These are phyloP conservation scores for Sparidentex hasta DNA, from an alignment of 2,797 vertebrate genomes.

Conservation along the genomic window DNA sequence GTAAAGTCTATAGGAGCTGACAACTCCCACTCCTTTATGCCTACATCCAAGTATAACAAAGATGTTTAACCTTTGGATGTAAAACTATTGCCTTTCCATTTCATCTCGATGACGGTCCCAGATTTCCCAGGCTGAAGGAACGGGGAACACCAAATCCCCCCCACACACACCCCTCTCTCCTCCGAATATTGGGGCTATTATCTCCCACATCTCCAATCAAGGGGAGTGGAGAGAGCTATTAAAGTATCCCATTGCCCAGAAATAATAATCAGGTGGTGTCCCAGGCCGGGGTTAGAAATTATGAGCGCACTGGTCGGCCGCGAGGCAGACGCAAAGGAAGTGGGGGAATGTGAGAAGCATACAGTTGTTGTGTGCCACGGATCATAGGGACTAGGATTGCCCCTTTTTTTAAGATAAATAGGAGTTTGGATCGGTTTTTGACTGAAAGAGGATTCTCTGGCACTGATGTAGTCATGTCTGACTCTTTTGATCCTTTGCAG, in stretches of 20 bases:
- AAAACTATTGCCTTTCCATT: constrained; percentile 53
- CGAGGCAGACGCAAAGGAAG: constrained; percentile 69
- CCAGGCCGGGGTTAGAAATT: constrained; percentile 74
- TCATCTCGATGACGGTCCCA: constrained; percentile 50
- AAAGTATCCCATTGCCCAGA: constrained; percentile 86
- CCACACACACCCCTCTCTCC: constrained; percentile 30
- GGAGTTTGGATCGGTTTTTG: constrained; percentile 55
- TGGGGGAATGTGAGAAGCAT: constrained; percentile 72
- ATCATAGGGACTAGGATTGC: constrained; percentile 51
- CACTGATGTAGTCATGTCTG: constrained; percentile 51
- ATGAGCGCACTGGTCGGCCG: constrained; percentile 63
- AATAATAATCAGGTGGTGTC: constrained; percentile 86
- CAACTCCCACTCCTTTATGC: constrained; percentile 45
- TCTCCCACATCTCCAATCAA: constrained; percentile 85
- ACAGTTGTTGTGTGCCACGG: constrained; percentile 64
- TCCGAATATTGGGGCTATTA: constrained; percentile 83
- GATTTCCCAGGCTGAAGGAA: constrained; percentile 71
- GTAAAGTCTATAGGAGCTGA: constrained; percentile 42
- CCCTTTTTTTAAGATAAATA: constrained; percentile 48
- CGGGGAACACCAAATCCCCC: constrained; percentile 43
- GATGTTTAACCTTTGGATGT: constrained; percentile 60
- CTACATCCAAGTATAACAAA: constrained; percentile 71
- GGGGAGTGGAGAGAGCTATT: constrained; percentile 79
- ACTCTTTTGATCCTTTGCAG: constrained; percentile 57
- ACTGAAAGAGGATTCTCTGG: constrained; percentile 59